A percentile compares a stretch with the other conserved stretches of the same genome.
phyloP scores from a whole-genome alignment of 2,113 vertebrate species.

The Pyxicephalus adspersus region DNA sequence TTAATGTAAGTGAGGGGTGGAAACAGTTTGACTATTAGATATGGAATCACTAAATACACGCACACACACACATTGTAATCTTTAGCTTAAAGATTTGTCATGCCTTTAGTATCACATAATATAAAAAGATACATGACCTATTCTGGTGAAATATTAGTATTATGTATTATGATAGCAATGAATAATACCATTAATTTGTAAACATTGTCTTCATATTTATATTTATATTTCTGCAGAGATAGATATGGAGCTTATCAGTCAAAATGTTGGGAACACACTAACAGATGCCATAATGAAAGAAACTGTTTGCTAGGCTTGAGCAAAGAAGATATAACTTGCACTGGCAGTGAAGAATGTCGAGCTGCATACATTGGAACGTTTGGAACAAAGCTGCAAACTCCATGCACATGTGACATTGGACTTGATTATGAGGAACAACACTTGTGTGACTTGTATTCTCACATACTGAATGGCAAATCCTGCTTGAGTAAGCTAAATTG shows the following conservation, averaged over 20 bases:
- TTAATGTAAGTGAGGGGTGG: no score
- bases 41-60: no score
- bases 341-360: slow-evolving; percentile 75
- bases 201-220: not conserved
- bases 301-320: slow-evolving; percentile 71
- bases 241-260: slow-evolving; percentile 70
- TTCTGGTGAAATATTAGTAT: not conserved
- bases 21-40: no score
- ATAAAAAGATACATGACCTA: no score
- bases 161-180: not conserved
- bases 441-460: slow-evolving; percentile 74
- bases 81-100: no score
- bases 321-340: slow-evolving; percentile 71
- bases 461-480: slow-evolving; percentile 80
- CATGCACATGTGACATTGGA: slow-evolving; percentile 76
- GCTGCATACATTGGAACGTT: slow-evolving; percentile 78
- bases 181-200: not conserved
- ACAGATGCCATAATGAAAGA: slow-evolving; percentile 66
- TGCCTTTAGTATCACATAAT: no score
- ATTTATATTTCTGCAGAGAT: slow-evolving; percentile 64
- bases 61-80: no score
- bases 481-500: slow-evolving; percentile 74
- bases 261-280: slow-evolving; percentile 78
- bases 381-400: slow-evolving; percentile 76
- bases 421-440: slow-evolving; percentile 60